Evolutionary conservation across 2,113 vertebrate genomes (phyloP).

Genomic region (Xiphophorus couchianus): DNA sequence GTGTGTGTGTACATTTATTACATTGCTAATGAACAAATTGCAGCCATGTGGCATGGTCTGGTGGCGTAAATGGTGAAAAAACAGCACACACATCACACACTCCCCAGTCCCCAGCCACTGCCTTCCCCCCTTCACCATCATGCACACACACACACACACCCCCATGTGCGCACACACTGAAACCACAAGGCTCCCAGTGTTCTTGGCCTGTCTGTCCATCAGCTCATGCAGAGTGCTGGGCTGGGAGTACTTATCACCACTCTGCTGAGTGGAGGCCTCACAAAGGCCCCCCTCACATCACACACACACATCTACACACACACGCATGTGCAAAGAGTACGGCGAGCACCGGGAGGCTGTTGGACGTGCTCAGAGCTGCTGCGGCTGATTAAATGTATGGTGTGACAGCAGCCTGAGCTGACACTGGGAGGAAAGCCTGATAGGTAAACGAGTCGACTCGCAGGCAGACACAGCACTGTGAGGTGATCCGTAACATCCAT

Average conservation of each 20-base stretch:
- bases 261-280: constrained; percentile 75
- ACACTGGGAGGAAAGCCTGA: constrained; percentile 26
- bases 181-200: constrained; percentile 81
- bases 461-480: constrained; percentile 27
- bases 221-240: constrained; percentile 72
- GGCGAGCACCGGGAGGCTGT: constrained; percentile 33
- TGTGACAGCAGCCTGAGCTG: constrained; percentile 52
- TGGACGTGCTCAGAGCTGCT: constrained; percentile 34
- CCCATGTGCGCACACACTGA: constrained; percentile 24
- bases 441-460: constrained; percentile 37
- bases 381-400: constrained; percentile 61
- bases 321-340: constrained; percentile 18
- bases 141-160: constrained; percentile 40
- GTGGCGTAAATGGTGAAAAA: constrained; percentile 51
- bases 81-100: constrained; percentile 33
- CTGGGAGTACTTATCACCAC: constrained; percentile 81
- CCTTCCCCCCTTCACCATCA: constrained; percentile 52
- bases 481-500: background rate
- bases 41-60: constrained; percentile 80
- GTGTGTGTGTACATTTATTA: constrained; percentile 81
- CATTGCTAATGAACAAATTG: constrained; percentile 84
- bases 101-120: constrained; percentile 33
- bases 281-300: constrained; percentile 67
- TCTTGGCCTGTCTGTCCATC: constrained; percentile 73
- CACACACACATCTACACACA: constrained; percentile 32